Evolutionary conservation across 2,888 invertebrate genomes (phyloP).

Genomic region (Eilema depressum): DNA sequence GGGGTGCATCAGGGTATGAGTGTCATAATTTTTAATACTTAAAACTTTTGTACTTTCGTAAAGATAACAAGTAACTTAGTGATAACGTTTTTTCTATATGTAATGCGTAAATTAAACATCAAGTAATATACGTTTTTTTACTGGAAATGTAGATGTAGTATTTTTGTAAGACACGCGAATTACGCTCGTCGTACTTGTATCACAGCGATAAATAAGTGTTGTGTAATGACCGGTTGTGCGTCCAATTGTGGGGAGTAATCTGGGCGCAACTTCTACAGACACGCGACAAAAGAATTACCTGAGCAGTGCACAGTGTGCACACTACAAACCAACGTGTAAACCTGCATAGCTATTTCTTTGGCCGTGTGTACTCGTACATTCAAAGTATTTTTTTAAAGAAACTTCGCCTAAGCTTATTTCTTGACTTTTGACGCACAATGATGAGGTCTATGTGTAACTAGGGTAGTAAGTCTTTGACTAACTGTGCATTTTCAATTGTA

Average conservation of each 20-base stretch:
- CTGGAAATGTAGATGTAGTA: slow-evolving; percentile 83
- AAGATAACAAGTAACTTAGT: slow-evolving; percentile 80
- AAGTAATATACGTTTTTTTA: slow-evolving; percentile 84
- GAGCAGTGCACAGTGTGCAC: not conserved
- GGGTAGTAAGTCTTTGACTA: slow-evolving; percentile 71
- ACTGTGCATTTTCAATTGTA: slow-evolving; percentile 74
- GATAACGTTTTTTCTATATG: slow-evolving; percentile 80
- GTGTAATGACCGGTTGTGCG: slow-evolving; percentile 68
- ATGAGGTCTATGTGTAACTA: slow-evolving; percentile 71
- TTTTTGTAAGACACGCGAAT: slow-evolving; percentile 81
- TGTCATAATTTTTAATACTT: slow-evolving; percentile 83
- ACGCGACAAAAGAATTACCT: not conserved
- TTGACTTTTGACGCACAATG: slow-evolving; percentile 61
- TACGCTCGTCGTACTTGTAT: slow-evolving; percentile 83
- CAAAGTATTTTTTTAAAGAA: slow-evolving; percentile 29
- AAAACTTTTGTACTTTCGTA: slow-evolving; percentile 85
- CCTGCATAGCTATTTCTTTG: not conserved
- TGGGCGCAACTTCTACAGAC: slow-evolving; percentile 46
- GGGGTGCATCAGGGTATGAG: slow-evolving; percentile 87
- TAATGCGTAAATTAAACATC: slow-evolving; percentile 79
- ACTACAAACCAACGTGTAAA: not conserved
- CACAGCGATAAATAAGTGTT: slow-evolving; percentile 85
- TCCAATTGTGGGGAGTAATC: slow-evolving; percentile 69
- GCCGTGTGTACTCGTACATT: slow-evolving; percentile 24
- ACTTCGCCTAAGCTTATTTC: slow-evolving; percentile 63